Conservation (phyloP, 2,797 vertebrate species). For the Threskiornis aethiopicus region DNA sequence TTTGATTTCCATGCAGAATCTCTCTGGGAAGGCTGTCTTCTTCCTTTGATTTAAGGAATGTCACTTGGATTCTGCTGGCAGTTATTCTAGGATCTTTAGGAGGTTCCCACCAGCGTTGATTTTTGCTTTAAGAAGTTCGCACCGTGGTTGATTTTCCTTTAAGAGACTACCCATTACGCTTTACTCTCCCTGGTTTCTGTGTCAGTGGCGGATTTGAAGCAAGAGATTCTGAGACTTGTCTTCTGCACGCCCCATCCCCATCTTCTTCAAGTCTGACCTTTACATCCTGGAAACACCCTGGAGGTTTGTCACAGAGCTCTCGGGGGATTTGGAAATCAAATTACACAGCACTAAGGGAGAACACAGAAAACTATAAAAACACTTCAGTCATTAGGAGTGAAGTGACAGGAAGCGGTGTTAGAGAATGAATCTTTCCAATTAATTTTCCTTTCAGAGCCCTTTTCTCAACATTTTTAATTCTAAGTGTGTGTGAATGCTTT, state of each 20-base stretch:
- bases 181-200: background rate
- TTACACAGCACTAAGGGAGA: background rate
- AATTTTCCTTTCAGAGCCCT: background rate
- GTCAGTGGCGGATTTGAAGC: background rate
- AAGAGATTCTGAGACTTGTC: background rate
- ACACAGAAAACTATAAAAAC: constrained; percentile 14
- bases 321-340: background rate
- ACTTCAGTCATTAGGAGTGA: constrained; percentile 30
- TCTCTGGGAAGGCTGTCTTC: background rate
- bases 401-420: constrained; percentile 21
- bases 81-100: background rate
- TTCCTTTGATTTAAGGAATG: background rate
- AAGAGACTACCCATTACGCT: background rate
- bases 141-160: background rate
- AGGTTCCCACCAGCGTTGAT: background rate
- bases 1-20: background rate
- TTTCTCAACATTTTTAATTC: background rate
- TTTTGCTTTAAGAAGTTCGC: background rate
- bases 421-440: constrained; percentile 14
- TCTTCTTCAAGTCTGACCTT: constrained; percentile 26
- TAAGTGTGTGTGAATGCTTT: background rate
- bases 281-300: background rate
- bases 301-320: constrained; percentile 21
- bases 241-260: background rate
- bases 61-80: background rate